Evolutionary conservation across 2,888 invertebrate genomes (phyloP), one percentile per base, ranked within the genome.

Genomic region (Tetragnatha montana): DNA sequence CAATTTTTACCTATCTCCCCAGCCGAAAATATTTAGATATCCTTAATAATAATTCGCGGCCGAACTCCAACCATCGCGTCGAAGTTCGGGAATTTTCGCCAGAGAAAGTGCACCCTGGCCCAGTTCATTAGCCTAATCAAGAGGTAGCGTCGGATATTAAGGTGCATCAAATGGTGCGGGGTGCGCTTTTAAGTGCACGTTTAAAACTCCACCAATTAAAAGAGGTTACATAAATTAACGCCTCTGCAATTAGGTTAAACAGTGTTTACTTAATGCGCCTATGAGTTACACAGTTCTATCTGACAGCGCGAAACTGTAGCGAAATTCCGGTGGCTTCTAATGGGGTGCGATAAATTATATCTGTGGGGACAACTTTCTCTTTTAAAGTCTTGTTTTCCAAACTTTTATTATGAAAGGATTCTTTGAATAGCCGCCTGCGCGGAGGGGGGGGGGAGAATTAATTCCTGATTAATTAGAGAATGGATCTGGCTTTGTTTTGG

Each of bases 171-270:
- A 80, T 80, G 74, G 51, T 86, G 79, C 19, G 73, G 71, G 78
- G 79, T 73, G 35, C 73, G n/a, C 51, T 79, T 79, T 79, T 86
- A 86, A 86, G 80, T 86, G 60, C 71, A 68, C 68, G 74, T 80
- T 86, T 80, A 86, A 80, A 86, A 86, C 80, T 80, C 79, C 35
- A 60, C 86, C 86, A 86, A 86, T 86, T 86, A 86, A 86, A 80
- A 86, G 86, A 80, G 86, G 86, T 86, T 86, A 80, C 80, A 86
- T 86, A 86, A 86, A 86, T 86, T 86, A 86, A 86, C 73, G 86
- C 86, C 86, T 80, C 73, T 60, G 80, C 86, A 80, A 86, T 86
- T 86, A 86, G 80, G 86, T 86, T 86, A 86, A 86, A 86, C 80
- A 86, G 73, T 80, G 80, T 86, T 84, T 84, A 76, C 84, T 80